A percentile compares a stretch with the other conserved stretches of the same genome.
phyloP scores from a whole-genome alignment of 92 coral and sea anemone species.

The Pocillopora meandrina region DNA sequence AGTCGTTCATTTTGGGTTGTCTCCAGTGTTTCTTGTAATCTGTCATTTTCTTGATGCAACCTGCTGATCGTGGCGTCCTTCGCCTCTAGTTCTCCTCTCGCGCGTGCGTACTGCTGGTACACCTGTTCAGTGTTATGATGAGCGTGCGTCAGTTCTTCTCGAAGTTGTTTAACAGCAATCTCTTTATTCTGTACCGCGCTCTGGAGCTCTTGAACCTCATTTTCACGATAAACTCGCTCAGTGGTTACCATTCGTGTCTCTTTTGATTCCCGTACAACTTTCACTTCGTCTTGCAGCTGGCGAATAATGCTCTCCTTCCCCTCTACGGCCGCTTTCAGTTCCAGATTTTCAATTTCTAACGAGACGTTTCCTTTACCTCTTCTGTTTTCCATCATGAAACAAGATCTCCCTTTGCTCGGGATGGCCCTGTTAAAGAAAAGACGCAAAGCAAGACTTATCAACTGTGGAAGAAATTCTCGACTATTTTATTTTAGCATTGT shows the following conservation, averaged over 20 bases:
- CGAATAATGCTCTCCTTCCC: conserved; percentile 65
- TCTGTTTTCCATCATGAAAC: conserved; percentile 27
- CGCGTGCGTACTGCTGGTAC: conserved; percentile 90
- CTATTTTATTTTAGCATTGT: background rate
- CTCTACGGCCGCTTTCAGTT: conserved; percentile 75
- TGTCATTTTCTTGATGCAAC: conserved; percentile 80
- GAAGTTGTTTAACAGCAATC: conserved; percentile 77
- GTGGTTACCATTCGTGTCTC: conserved; percentile 25
- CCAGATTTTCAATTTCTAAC: conserved; percentile 74
- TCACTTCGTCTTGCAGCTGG: conserved; percentile 66
- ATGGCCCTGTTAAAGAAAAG: conserved; percentile 5
- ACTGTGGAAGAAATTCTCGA: background rate
- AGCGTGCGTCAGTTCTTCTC: conserved; percentile 69
- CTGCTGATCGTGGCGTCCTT: conserved; percentile 83
- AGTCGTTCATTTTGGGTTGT: conserved; percentile 74
- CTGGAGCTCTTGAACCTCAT: conserved; percentile 71
- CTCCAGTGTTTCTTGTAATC: conserved; percentile 80
- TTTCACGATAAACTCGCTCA: conserved; percentile 48
- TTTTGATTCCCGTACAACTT: conserved; percentile 33
- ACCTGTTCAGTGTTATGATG: conserved; percentile 74
- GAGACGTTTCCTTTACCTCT: conserved; percentile 29
- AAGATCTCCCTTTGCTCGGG: conserved; percentile 18
- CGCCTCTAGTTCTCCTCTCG: conserved; percentile 70
- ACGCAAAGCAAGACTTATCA: background rate
- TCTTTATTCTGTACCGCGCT: conserved; percentile 72